Conservation (phyloP, 2,888 invertebrate genomes). For the Pristionchus mayeri region DNA sequence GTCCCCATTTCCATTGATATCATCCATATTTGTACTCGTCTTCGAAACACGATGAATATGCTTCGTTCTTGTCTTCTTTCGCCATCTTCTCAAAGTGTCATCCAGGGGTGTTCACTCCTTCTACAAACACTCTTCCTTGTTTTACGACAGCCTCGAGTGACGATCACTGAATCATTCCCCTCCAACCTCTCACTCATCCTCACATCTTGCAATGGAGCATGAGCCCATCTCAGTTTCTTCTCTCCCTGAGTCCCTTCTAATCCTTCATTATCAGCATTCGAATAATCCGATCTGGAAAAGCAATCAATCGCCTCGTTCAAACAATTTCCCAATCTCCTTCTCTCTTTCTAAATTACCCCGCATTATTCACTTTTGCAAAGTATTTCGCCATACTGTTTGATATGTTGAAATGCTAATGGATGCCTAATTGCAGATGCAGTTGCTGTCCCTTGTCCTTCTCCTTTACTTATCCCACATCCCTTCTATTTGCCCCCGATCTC, state of each 20-base stretch:
- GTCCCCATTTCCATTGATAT: not conserved
- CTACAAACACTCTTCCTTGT: constrained; percentile 15
- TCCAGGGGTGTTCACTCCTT: not conserved
- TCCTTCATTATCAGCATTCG: not conserved
- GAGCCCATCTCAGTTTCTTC: not conserved
- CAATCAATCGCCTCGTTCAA: not conserved
- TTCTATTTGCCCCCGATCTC: not conserved
- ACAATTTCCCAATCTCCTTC: not conserved
- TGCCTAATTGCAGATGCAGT: not conserved
- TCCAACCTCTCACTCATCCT: not conserved
- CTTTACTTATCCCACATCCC: not conserved
- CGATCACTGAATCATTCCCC: not conserved
- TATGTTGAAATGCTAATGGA: not conserved
- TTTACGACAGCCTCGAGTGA: constrained; percentile 12
- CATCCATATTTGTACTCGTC: constrained; percentile 16
- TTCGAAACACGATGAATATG: not conserved
- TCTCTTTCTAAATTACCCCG: not conserved
- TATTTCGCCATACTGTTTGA: not conserved
- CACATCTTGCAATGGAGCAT: not conserved
- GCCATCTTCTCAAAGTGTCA: not conserved
- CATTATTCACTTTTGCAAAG: not conserved
- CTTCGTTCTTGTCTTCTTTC: not conserved
- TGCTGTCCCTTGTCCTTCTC: not conserved
- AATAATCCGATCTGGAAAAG: not conserved
- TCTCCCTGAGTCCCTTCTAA: not conserved